phyloP scores from a whole-genome alignment of 1,140 invertebrate species.

The Whitmania pigra region DNA sequence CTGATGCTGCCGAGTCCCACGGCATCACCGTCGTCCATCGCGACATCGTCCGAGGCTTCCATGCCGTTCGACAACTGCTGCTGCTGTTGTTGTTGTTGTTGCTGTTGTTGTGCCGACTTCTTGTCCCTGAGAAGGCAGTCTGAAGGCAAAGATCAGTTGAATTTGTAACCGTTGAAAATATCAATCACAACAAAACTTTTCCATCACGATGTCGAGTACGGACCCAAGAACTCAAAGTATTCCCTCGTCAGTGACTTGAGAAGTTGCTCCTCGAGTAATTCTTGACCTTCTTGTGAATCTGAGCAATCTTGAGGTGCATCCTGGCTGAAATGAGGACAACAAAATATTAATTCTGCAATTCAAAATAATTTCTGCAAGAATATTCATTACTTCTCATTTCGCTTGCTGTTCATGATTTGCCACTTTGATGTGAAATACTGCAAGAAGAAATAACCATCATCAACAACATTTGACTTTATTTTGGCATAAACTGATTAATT shows the following conservation, averaged over 20 bases:
- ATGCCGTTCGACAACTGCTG: background rate
- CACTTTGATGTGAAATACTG: conserved; percentile 4
- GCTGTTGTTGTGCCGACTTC: background rate
- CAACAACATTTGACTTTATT: no score
- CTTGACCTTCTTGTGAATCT: conserved; percentile 62
- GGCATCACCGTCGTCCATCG: background rate
- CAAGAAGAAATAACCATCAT: background rate
- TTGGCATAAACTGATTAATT: no score
- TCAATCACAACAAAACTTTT: no score
- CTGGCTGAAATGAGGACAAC: conserved; percentile 6
- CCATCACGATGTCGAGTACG: background rate
- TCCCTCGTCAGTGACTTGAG: conserved; percentile 72
- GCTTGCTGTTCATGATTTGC: background rate
- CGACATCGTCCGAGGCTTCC: background rate
- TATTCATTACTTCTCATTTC: background rate
- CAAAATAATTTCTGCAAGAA: no score
- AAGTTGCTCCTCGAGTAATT: conserved; percentile 74
- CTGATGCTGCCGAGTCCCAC: background rate
- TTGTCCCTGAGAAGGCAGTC: conserved; percentile 4
- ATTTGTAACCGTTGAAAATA: no score
- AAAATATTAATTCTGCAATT: background rate
- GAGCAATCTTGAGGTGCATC: conserved; percentile 42
- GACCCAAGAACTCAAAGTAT: conserved; percentile 62
- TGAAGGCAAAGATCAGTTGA: background rate
- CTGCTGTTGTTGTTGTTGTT: background rate